Evolutionary conservation across 2,888 invertebrate genomes (phyloP), one percentile per base, ranked within the genome.

Genomic region (Cremastinae sp.): DNA sequence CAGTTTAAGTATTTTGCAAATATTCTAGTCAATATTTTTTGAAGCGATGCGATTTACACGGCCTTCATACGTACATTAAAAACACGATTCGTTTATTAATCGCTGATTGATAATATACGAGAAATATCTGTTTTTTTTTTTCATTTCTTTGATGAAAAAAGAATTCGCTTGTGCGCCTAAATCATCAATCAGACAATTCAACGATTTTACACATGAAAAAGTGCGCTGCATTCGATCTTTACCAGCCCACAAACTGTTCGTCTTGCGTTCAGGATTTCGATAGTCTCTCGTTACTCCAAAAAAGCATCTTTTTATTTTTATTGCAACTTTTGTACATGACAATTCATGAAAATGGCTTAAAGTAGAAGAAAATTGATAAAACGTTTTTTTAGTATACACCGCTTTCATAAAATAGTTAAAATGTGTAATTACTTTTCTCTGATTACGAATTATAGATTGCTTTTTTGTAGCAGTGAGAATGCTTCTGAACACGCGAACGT

Each of bases 111-210:
- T 12, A 41, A 45, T 2, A 12, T 22, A 20, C 41, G 28, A 43
- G 59, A 9, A 5, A 37, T 22, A 14, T 9, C n/a, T n/a, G n/a
- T n/a, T n/a, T 20, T 20, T 56, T 20, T 20, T 35, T 20, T 58
- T 20, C 39, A 28, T 61, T 18, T n/a, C 14, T 41, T 28, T n/a
- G 10, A 37, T 10, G 37, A 55, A 37, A n/a, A 47, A 43, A 53
- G 12, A 49, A 47, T 66, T 62, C 61, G 62, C 56, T 75, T 75
- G 72, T 68, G 75, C 75, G 75, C 64, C 75, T 62, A 39, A 37
- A 61, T 56, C 41, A 45, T 39, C 45, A 8, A 20, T 51, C 22
- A 1, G 49, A 55, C 35, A 22, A 51, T 58, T 55, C 51, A 58
- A 72, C 58, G 43, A 65, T 65, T 59, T 28, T 37, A 56, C 39